These are phyloP conservation scores for Tragelaphus imberbis DNA, from an alignment of 2,113 vertebrate species.

Conservation along the genomic window DNA sequence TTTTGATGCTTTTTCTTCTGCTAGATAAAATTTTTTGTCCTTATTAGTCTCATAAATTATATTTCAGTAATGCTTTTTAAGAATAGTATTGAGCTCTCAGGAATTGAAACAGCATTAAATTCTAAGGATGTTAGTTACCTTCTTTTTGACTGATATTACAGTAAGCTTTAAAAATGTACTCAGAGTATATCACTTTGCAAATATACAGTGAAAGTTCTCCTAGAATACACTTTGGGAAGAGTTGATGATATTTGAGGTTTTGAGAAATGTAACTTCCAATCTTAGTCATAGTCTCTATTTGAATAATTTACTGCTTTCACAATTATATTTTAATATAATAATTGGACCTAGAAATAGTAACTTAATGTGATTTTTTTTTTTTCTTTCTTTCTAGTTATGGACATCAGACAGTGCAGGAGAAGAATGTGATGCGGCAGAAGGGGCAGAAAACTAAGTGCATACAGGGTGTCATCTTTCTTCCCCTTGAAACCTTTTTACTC, in stretches of 20 bases:
- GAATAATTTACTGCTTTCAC: neutral
- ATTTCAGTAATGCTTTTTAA: neutral
- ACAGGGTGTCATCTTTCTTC: slow-evolving; percentile 76
- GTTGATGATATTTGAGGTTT: neutral
- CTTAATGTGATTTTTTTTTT: neutral
- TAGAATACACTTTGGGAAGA: neutral
- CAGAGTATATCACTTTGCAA: neutral
- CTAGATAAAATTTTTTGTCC: neutral
- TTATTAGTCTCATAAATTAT: neutral
- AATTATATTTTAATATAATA: neutral
- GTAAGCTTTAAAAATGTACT: neutral
- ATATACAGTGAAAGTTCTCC: neutral
- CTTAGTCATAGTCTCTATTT: neutral
- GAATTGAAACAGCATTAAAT: neutral
- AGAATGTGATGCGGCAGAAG: slow-evolving; percentile 89
- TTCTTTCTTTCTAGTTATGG: slow-evolving; percentile 88
- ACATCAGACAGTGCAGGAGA: slow-evolving; percentile 94
- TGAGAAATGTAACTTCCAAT: neutral
- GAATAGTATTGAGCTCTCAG: neutral
- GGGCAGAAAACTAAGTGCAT: slow-evolving; percentile 86
- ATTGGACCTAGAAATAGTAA: neutral
- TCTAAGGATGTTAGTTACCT: neutral
- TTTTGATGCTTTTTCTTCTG: neutral
- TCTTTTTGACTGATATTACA: neutral
- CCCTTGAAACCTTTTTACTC: slow-evolving; percentile 92